These are phyloP conservation scores for Lottia gigantea DNA, from an alignment of 2,888 invertebrate genomes.

Conservation along the genomic window DNA sequence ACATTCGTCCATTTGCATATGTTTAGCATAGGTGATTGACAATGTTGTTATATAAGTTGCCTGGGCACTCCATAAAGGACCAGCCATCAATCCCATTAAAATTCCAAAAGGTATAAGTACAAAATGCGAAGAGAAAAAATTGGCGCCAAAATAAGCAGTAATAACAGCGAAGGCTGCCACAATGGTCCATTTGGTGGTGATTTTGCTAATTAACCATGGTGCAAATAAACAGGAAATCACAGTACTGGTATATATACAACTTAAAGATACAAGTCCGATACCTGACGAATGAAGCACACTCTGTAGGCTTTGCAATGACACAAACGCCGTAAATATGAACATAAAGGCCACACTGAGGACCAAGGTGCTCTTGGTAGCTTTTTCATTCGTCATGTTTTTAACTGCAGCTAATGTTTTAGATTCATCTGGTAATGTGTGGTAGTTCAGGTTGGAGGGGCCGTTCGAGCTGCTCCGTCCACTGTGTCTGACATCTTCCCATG, in stretches of 20 bases:
- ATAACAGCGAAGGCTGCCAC: slow-evolving; percentile 55
- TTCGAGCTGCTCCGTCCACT: slow-evolving; percentile 52
- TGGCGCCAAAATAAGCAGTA: slow-evolving; percentile 58
- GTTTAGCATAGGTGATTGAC: slow-evolving; percentile 60
- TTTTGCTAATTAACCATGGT: slow-evolving; percentile 58
- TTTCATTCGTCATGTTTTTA: slow-evolving; percentile 50
- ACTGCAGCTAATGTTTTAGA: slow-evolving; percentile 35
- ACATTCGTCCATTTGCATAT: slow-evolving; percentile 44
- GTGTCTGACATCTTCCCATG: slow-evolving; percentile 32
- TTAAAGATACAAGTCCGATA: slow-evolving; percentile 59
- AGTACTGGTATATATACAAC: slow-evolving; percentile 60
- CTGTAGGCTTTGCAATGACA: slow-evolving; percentile 61
- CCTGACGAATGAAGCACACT: slow-evolving; percentile 60
- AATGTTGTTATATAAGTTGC: slow-evolving; percentile 62
- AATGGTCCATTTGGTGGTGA: slow-evolving; percentile 65
- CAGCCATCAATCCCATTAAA: slow-evolving; percentile 56
- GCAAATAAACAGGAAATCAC: slow-evolving; percentile 63
- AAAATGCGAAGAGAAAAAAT: slow-evolving; percentile 58
- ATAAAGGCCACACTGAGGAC: slow-evolving; percentile 61
- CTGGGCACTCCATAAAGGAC: slow-evolving; percentile 65
- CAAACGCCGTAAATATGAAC: slow-evolving; percentile 63
- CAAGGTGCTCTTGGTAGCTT: slow-evolving; percentile 59
- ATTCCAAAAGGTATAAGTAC: slow-evolving; percentile 60
- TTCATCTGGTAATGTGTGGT: slow-evolving; percentile 44
- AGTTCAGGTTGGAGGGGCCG: slow-evolving; percentile 47